A percentile compares a stretch with the other conserved stretches of the same genome.
phyloP scores from a whole-genome alignment of 2,888 invertebrate genomes.

The Pogonocherus hispidulus region DNA sequence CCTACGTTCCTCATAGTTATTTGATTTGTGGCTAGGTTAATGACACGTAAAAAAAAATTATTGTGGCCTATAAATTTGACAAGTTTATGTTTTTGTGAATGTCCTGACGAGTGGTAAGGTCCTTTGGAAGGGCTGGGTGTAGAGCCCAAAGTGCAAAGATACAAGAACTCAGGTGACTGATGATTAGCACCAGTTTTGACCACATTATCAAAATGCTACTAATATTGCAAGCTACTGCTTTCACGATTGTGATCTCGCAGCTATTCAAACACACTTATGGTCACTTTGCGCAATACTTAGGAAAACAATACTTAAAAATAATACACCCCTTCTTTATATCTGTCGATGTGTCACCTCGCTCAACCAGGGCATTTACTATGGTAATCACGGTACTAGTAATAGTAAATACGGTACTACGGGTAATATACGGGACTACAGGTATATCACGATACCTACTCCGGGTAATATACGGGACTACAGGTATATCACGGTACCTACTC shows the following conservation, averaged over 20 bases:
- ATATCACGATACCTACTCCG: no score
- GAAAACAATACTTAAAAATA: no score
- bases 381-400: no score
- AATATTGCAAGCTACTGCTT: background rate
- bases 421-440: no score
- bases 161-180: conserved; percentile 38
- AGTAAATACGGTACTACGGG: no score
- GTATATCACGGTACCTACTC: no score
- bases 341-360: no score
- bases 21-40: conserved; percentile 5
- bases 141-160: background rate
- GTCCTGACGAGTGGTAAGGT: background rate
- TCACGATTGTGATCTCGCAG: background rate
- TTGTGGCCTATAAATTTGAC: background rate
- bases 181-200: conserved; percentile 34
- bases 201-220: background rate
- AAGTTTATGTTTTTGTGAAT: background rate
- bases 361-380: no score
- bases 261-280: background rate
- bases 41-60: background rate
- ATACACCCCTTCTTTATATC: no score
- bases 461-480: no score
- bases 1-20: background rate
- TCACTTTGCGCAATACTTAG: no score
- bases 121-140: background rate